Percentiles rank a stretch among this genome's conserved stretches.
Evolutionary conservation across 2,888 invertebrate species (phyloP).

Genomic region (Silvanus unidentatus): DNA sequence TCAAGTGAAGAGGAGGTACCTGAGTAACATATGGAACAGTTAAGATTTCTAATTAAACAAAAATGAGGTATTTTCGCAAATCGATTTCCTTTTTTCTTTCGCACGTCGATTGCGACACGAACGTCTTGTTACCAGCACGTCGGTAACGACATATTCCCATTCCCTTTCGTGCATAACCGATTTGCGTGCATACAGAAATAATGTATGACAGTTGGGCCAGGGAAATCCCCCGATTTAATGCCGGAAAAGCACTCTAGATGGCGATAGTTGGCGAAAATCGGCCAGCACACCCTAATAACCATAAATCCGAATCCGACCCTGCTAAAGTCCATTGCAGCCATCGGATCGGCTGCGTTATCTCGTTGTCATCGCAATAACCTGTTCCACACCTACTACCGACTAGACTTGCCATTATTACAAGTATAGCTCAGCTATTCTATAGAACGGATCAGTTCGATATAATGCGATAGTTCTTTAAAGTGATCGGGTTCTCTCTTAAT

Average conservation of each 20-base stretch:
- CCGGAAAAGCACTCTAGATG: too few species aligned
- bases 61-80: too few species aligned
- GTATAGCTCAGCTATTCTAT: constrained; percentile 5
- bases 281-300: too few species aligned
- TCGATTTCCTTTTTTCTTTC: too few species aligned
- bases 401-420: constrained; percentile 6
- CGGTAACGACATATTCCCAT: constrained; percentile 12
- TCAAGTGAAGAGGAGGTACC: too few species aligned
- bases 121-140: constrained; percentile 13
- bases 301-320: neutral
- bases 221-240: too few species aligned
- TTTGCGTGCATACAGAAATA: constrained; percentile 11
- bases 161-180: constrained; percentile 9
- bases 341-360: constrained; percentile 5
- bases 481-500: constrained; percentile 3
- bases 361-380: constrained; percentile 7
- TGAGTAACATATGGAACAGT: too few species aligned
- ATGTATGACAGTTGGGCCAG: too few species aligned
- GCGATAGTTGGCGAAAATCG: too few species aligned
- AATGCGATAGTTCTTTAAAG: constrained; percentile 6
- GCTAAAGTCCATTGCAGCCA: constrained; percentile 5
- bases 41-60: too few species aligned
- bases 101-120: constrained; percentile 9
- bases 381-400: constrained; percentile 7
- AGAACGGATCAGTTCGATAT: constrained; percentile 5